A percentile compares a stretch with the other conserved stretches of the same genome.
phyloP scores from a whole-genome alignment of 2,113 vertebrate species.

The Steatornis caripensis region DNA sequence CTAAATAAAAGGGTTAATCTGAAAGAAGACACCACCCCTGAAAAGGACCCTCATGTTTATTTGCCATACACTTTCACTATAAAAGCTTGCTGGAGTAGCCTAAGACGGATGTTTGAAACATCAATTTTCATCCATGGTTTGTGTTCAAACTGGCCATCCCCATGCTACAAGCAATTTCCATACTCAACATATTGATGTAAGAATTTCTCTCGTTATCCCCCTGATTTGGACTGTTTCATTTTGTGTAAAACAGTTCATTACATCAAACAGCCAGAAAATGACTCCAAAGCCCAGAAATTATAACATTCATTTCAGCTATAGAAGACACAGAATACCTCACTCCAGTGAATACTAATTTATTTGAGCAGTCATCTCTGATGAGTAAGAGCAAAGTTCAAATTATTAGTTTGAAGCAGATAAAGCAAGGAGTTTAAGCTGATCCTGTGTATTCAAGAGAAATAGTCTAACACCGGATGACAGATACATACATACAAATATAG shows the following conservation, averaged over 20 bases:
- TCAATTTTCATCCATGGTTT: background rate
- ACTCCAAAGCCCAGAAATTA: background rate
- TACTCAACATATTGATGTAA: background rate
- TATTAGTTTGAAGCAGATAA: background rate
- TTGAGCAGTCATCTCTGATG: background rate
- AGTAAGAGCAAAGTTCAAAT: constrained; percentile 3
- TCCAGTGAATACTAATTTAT: background rate
- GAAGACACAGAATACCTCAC: background rate
- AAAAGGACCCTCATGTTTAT: background rate
- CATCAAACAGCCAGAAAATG: background rate
- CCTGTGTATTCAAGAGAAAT: background rate
- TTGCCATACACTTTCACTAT: background rate
- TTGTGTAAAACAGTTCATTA: background rate
- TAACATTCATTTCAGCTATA: background rate
- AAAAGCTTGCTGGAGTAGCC: background rate
- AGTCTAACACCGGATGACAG: background rate
- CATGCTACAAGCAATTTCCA: background rate
- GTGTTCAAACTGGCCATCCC: background rate
- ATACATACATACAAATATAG: background rate
- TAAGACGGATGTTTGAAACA: background rate
- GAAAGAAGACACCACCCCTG: background rate
- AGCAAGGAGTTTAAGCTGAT: background rate
- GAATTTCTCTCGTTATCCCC: background rate
- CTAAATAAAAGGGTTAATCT: background rate
- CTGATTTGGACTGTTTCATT: background rate